Base-by-base conservation (phyloP, 2,888 invertebrate genomes). In the Euproctis similis region DNA sequence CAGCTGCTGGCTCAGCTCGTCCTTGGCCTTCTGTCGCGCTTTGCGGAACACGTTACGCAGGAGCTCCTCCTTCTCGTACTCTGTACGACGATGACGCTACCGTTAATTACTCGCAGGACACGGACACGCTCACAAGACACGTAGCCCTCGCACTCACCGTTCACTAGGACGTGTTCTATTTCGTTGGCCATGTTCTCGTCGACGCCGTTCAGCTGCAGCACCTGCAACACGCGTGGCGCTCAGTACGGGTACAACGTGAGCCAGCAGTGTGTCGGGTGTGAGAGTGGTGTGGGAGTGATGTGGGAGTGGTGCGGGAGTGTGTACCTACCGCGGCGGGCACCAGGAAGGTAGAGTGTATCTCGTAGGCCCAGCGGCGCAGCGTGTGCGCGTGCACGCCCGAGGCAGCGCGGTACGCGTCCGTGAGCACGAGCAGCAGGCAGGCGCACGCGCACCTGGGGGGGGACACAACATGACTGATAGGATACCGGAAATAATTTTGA, bases 281-380 rank as follows among this genome's bases (percentile, higher is more conserved):
- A n/a, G n/a, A n/a, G n/a, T n/a, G n/a, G n/a, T n/a, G n/a, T n/a
- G n/a, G n/a, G n/a, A n/a, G n/a, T n/a, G n/a, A n/a, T n/a, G n/a
- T n/a, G n/a, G n/a, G n/a, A n/a, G n/a, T n/a, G n/a, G n/a, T n/a
- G n/a, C n/a, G n/a, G 9, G 2, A 11, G 4, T 12, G 8, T 10
- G 2, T 24, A 47, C 47, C 21, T 68, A 92, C 93, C 51, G 96
- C 95, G 58, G 92, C 90, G 37, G 96, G 96, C 59, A 95, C 93
- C 35, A 96, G 85, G 86, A 98, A 98, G 59, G 95, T 95, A 46
- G 97, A 97, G 81, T 97, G 96, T 62, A 98, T 96, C 87, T 99
- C 98, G 84, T 98, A 98, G 2, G 98, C 98, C 98, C 98, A 99
- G 69, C 97, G 95, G 31, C 95, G 90, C 89, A 98, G 93, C 61